Base-by-base conservation (phyloP, 2,888 invertebrate species). In the Automeris io region DNA sequence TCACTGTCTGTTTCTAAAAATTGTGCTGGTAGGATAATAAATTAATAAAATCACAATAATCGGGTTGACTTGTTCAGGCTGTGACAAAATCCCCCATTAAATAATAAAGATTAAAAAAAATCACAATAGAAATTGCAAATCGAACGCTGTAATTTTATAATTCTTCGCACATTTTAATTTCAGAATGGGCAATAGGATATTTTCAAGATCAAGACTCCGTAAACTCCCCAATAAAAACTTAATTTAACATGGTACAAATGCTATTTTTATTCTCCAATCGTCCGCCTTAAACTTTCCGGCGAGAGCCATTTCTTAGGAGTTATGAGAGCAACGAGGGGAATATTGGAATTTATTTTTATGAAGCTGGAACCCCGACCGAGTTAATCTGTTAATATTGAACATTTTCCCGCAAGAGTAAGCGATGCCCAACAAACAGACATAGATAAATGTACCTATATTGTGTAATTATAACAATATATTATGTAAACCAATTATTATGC, bases 341-440 rank as follows among this genome's bases (percentile, higher is more conserved):
- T 76, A 77, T 77, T 75, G 73, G 76, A 75, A 76, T 75, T 75
- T 77, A 76, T 77, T 77, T 77, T 77, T 77, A 77, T 74, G 74
- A 75, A 75, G 72, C 71, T 50, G 57, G 67, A 69, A 70, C 67
- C 69, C 70, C 73, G 56, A 69, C 70, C 67, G 67, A 74, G 77
- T 71, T 77, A 77, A 77, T 77, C 76, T 77, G 77, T 77, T 81
- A 78, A 81, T 80, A 81, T 80, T 79, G 77, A 72, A 72, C 71
- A 74, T 76, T 76, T 66, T 63, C 58, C 70, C 67, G 57, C 68
- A 64, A 65, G 67, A 69, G 65, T 67, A 63, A 71, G 69, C 67
- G 65, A 55, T 57, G 55, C 55, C 55, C 44, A 41, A 13, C 22
- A 26, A 25, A 23, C 21, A 29, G 29, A 23, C 25, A 39, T n/a